Evolutionary conservation across 2,888 invertebrate genomes (phyloP).

Genomic region (Campoletis raptor): DNA sequence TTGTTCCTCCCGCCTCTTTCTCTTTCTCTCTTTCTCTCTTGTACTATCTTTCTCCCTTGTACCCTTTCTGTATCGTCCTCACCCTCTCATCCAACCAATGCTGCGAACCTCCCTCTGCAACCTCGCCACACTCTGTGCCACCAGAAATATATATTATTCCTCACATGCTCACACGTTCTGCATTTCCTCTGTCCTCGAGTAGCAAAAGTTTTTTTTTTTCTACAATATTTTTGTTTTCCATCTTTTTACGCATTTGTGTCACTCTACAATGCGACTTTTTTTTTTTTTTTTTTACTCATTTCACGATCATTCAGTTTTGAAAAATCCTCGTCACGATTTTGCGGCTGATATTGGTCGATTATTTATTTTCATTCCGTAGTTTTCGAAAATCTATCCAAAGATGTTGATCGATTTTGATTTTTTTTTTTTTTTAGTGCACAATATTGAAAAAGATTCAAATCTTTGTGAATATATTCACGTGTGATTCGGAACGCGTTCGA

Average conservation of each 20-base stretch:
- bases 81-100: slow-evolving; percentile 26
- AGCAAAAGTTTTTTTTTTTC: slow-evolving; percentile 28
- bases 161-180: slow-evolving; percentile 43
- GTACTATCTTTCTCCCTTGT: slow-evolving; percentile 54
- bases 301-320: not conserved
- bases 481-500: not conserved
- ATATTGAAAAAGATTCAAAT: not conserved
- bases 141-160: slow-evolving; percentile 45
- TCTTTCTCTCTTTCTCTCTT: slow-evolving; percentile 50
- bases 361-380: not conserved
- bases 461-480: not conserved
- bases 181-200: slow-evolving; percentile 43
- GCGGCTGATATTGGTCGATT: not conserved
- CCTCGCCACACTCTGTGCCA: slow-evolving; percentile 46
- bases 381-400: not conserved
- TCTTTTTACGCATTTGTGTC: not conserved
- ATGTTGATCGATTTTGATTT: not conserved
- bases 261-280: not conserved
- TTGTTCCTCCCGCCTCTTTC: slow-evolving; percentile 63
- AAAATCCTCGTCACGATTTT: not conserved
- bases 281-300: slow-evolving; percentile 10
- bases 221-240: not conserved
- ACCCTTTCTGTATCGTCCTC: slow-evolving; percentile 34
- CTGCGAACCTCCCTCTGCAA: slow-evolving; percentile 40
- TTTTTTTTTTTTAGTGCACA: not conserved